These are phyloP conservation scores for Hipparchia sbordonii DNA, from an alignment of 2,888 invertebrate genomes.

Conservation along the genomic window DNA sequence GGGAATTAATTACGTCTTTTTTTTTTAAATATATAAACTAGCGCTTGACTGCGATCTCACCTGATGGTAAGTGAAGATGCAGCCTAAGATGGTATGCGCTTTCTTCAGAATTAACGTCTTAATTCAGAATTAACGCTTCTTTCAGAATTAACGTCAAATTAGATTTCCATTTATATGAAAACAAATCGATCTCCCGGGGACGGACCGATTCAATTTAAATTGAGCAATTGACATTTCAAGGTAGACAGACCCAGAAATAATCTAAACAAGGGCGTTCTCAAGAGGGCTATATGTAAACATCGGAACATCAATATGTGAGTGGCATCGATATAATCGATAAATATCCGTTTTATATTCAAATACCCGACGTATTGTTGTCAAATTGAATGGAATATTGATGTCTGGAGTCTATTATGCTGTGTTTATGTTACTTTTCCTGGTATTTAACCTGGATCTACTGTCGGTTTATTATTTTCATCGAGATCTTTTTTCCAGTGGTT, in stretches of 20 bases:
- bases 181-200: neutral
- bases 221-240: conserved; percentile 20
- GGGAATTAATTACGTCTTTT: neutral
- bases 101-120: too few species aligned
- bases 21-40: too few species aligned
- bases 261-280: conserved; percentile 27
- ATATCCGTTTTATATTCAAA: conserved; percentile 34
- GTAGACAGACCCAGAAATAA: conserved; percentile 13
- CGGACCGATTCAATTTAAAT: conserved; percentile 16
- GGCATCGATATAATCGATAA: conserved; percentile 26
- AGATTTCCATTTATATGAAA: neutral
- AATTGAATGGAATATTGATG: conserved; percentile 18
- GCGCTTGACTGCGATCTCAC: too few species aligned
- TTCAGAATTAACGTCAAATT: neutral
- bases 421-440: neutral
- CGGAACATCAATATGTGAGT: conserved; percentile 32
- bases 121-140: too few species aligned
- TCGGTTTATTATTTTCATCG: too few species aligned
- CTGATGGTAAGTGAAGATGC: too few species aligned
- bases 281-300: conserved; percentile 28
- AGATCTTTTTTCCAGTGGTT: too few species aligned
- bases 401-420: neutral
- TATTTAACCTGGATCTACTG: neutral
- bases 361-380: conserved; percentile 16
- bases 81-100: too few species aligned